Conservation (phyloP, 2,888 invertebrate species). For the Conus canariensis region DNA sequence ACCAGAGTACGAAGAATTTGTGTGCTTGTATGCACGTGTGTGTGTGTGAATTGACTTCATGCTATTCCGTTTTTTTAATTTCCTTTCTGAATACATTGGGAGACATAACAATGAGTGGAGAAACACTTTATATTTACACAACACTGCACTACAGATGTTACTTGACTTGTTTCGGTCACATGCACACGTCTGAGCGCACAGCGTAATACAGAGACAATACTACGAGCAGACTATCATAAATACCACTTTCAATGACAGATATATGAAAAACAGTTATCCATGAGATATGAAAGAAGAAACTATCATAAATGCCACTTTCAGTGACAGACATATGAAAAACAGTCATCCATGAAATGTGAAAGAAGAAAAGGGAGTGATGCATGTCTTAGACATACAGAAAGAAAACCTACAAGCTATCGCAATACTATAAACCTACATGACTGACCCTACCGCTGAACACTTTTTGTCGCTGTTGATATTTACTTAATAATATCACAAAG, state of each 20-base stretch:
- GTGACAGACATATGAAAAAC: not conserved
- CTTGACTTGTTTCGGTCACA: not conserved
- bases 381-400: no score
- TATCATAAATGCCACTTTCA: not conserved
- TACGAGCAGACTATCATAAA: no score
- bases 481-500: slow-evolving; percentile 4
- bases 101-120: not conserved
- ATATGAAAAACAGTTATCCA: not conserved
- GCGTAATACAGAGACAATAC: no score
- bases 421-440: not conserved
- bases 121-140: not conserved
- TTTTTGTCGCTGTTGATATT: not conserved
- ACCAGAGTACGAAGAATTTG: no score
- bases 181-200: no score
- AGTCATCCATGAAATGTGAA: not conserved
- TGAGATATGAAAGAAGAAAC: not conserved
- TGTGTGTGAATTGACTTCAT: not conserved
- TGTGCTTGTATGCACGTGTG: no score
- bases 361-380: not conserved
- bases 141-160: not conserved
- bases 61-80: not conserved
- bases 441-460: not conserved
- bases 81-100: not conserved
- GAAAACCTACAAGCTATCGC: not conserved
- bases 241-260: not conserved